A percentile compares a stretch with the other conserved stretches of the same genome.
Conservation (phyloP, 2,888 invertebrate genomes). For the Pristionchus exspectatus region DNA sequence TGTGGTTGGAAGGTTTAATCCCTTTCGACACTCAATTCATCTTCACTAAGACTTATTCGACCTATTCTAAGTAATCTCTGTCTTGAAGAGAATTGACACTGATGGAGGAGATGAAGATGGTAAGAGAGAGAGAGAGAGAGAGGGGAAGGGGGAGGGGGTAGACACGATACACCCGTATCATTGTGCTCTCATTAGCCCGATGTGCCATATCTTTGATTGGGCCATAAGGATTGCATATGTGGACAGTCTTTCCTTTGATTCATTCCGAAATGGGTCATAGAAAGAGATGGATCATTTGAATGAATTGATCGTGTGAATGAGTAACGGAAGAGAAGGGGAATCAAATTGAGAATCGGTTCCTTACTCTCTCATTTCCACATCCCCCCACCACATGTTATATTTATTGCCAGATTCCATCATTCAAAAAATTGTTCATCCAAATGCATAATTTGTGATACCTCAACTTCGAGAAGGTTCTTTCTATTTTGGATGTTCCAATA, state of each 20-base stretch:
- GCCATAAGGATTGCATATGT: slow-evolving; percentile 41
- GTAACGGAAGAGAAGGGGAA: not conserved
- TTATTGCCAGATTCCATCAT: not conserved
- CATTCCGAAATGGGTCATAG: slow-evolving; percentile 12
- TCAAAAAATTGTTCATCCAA: not conserved
- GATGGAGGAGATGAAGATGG: not conserved
- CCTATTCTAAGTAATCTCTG: not conserved
- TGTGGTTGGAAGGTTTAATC: not conserved
- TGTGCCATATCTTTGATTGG: slow-evolving; percentile 36
- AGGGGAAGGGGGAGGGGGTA: not conserved
- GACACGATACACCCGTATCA: not conserved
- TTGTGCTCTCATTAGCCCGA: not conserved
- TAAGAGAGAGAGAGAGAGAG: not conserved
- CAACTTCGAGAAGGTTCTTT: no score
- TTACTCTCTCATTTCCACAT: not conserved
- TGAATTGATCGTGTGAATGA: not conserved
- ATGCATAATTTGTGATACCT: not conserved
- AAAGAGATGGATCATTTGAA: not conserved
- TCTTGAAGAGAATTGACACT: not conserved
- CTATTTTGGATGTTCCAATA: no score
- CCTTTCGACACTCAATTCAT: not conserved
- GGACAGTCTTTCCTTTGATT: slow-evolving; percentile 21
- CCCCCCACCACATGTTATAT: not conserved
- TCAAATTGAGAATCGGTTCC: not conserved
- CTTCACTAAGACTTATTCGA: not conserved